Evolutionary conservation across 2,797 vertebrate genomes (phyloP), one percentile per base, ranked within the genome.

Genomic region (Lycodopsis pacificus): DNA sequence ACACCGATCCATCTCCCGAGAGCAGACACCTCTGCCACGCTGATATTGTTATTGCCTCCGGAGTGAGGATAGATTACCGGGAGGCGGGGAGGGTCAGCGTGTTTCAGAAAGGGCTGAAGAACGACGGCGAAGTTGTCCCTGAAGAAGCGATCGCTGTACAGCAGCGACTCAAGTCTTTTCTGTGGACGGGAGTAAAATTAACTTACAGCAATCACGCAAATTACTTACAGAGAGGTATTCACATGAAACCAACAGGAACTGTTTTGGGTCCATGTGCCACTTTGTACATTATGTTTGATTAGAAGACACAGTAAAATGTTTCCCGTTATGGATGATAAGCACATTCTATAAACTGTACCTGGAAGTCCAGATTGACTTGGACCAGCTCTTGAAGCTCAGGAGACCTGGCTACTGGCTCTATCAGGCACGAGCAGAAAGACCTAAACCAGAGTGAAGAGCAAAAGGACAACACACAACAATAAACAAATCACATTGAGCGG

Each of bases 41-140:
- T 32, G 30, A 59, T 59, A 57, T 38, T 30, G 59, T 1, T 25
- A 22, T 32, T 32, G 59, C 32, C 14, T 67, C 12, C 48, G 14
- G 34, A 4, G 72, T 15, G 56, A 40, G 48, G 44, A 30, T 27
- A 6, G 53, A 65, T 89, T 94, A 96, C 95, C 75, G 93, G 81
- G 54, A 95, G 93, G 65, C 95, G 93, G 2, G 96, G 94, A 25
- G 95, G 94, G 67, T 95, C 90, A 1, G 94, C 93, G 0, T 90
- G 82, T 67, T 95, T 94, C 79, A 95, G 78, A 25, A 96, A 96
- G 3, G 96, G 96, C 89, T 96, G 96, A 5, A 96, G 94, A 49
- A 96, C 89, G 3, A 96, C 94, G 0, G 96, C 94, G 36, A 96
- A 96, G 90, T 96, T 88, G 1, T 91, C 75, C 77, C 84, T 94